Base-by-base conservation (phyloP, 2,797 vertebrate species). In the Pipistrellus kuhlii region DNA sequence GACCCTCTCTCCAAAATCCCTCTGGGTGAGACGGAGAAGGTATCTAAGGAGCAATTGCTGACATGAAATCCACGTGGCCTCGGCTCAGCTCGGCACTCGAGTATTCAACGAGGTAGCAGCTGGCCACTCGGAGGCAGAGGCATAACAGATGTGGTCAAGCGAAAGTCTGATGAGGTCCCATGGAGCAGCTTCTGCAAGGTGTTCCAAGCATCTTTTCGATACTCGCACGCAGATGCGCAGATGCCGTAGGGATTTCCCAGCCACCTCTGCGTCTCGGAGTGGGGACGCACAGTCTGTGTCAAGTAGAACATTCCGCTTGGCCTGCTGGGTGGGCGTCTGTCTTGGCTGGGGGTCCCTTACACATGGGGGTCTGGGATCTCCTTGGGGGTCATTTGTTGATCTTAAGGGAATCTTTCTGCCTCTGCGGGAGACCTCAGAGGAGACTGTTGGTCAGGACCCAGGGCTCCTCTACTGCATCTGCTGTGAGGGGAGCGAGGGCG, bases 401-500 rank as follows among this genome's bases (percentile, higher is more conserved):
- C 75, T 44, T 44, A 44, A 62, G 30, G n/a, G 62, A 62, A 81
- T 68, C 68, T 73, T 64, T 64, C 25, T 75, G 69, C 38, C 64
- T 84, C 72, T 85, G 83, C 4, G 48, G 9, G 23, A 82, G 27
- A 32, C 48, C 21, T 32, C 51, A n/a, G 20, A 72, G 23, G 62
- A 68, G 30, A 35, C 6, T 9, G 32, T 14, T 11, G 32, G 32
- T 21, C 23, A 59, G 57, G 57, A 32, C 46, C 18, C 35, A 48
- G n/a, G 1, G 14, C 27, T 88, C 71, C 53, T 44, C 66, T 38
- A 48, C 2, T 64, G 62, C 21, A 38, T 41, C 59, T 72, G 75
- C 90, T 46, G 73, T 48, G 90, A 77, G 73, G 44, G 15, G n/a
- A 88, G 15, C 15, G 41, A 86, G 81, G 55, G 35, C 17, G 11